Base-by-base conservation (phyloP, 2,113 vertebrate species). In the Centrocercus urophasianus region DNA sequence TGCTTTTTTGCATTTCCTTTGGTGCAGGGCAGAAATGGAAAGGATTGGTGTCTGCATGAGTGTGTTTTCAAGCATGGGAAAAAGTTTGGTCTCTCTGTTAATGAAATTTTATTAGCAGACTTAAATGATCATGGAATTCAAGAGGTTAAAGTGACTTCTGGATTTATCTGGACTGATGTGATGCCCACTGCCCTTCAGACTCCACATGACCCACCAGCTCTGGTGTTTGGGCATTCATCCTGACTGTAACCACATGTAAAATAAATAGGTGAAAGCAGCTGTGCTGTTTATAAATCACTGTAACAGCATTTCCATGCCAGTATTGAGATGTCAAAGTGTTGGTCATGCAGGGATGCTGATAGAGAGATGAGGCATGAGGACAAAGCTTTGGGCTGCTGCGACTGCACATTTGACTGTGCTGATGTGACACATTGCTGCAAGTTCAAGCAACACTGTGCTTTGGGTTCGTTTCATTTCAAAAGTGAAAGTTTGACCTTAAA, bases 31-130 rank as follows among this genome's bases (percentile, higher is more conserved):
- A 88, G 84, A 56, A 50, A 30, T 6, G 13, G 36, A 71, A 59
- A 60, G 24, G 11, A 50, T 75, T 65, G 81, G 3, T 79, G 4
- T 11, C 13, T 45, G 28, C 12, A 8, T 1, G 0, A 2, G 0
- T 42, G 20, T 22, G 2, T 86, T 86, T 86, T 45, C 32, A 77
- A 34, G 25, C 45, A 60, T 22, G 4, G 13, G 50, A 80, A 85
- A 64, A 42, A 78, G 36, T 71, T 77, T 1, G 1, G 15, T 32
- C 48, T 32, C 42, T 67, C 65, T 71, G 8, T 13, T 71, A 61
- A 75, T 40, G 32, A 7, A 32, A 9, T 42, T 90, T 90, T 75
- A 16, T 88, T 63, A 54, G 24, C 7, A 6, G 32, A 34, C n/a
- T 52, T 40, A 27, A 45, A 19, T 15, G 15, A 64, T 30, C 47